phyloP scores from a whole-genome alignment of 2,888 invertebrate species.

The Microplitis manilae region DNA sequence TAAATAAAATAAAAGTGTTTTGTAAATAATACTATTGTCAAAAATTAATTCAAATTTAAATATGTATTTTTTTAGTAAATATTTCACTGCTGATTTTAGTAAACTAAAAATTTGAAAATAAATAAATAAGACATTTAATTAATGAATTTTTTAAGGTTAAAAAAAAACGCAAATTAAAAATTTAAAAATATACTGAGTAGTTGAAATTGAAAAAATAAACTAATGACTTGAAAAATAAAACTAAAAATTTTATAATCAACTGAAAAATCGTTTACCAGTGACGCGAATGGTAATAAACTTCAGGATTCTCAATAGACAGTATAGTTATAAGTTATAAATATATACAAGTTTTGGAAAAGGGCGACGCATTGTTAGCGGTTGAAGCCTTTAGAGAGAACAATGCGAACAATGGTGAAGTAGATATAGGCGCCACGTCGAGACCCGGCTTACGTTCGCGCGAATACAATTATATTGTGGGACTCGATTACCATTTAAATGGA shows the following conservation, averaged over 20 bases:
- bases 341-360: conserved; percentile 31
- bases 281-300: conserved; percentile 1
- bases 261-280: not conserved
- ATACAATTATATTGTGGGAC: conserved; percentile 72
- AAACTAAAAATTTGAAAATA: too few species aligned
- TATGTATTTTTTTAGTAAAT: too few species aligned
- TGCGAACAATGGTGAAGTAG: conserved; percentile 51
- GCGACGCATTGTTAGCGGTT: conserved; percentile 61
- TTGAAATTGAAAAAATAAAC: not conserved
- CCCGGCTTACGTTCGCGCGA: conserved; percentile 67
- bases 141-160: too few species aligned
- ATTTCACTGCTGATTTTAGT: too few species aligned
- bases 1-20: not conserved
- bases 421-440: conserved; percentile 61
- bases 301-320: not conserved
- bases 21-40: not conserved
- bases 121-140: too few species aligned
- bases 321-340: conserved; percentile 1
- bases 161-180: too few species aligned
- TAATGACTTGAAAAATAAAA: not conserved
- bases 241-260: not conserved
- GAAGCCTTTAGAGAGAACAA: conserved; percentile 50
- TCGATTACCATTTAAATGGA: conserved; percentile 72
- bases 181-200: too few species aligned
- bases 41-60: not conserved